Conservation (phyloP, 2,888 invertebrate genomes). For the Protodeltote pygarga region DNA sequence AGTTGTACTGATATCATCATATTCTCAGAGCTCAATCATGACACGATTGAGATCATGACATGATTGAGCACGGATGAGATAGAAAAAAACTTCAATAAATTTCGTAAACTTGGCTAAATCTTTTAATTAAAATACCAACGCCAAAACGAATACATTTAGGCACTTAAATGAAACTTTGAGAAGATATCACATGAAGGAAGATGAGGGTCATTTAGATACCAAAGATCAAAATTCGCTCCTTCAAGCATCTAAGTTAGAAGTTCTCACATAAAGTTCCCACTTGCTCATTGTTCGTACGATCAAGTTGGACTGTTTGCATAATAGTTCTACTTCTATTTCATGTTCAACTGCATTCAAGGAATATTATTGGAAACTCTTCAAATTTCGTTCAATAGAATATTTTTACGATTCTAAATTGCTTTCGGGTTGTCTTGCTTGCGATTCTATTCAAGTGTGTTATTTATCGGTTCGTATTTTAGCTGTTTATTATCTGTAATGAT, state of each 20-base stretch:
- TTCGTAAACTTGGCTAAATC: not conserved
- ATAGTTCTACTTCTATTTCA: slow-evolving; percentile 78
- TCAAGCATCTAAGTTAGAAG: slow-evolving; percentile 55
- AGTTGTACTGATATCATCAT: no score
- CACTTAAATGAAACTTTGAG: slow-evolving; percentile 11
- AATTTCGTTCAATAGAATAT: slow-evolving; percentile 61
- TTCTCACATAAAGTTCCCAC: slow-evolving; percentile 69
- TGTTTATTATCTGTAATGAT: slow-evolving; percentile 22
- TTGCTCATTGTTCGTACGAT: slow-evolving; percentile 66
- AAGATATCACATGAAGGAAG: slow-evolving; percentile 21
- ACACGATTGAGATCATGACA: no score
- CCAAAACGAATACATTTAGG: not conserved
- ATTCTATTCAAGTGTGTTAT: slow-evolving; percentile 29
- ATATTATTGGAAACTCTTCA: slow-evolving; percentile 64
- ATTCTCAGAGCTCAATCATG: no score
- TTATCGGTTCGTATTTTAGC: slow-evolving; percentile 17
- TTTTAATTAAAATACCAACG: not conserved
- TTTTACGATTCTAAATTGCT: slow-evolving; percentile 53
- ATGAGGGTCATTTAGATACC: slow-evolving; percentile 34
- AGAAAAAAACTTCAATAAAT: no score
- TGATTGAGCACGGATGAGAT: no score
- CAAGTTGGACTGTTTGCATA: slow-evolving; percentile 73
- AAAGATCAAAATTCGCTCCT: slow-evolving; percentile 57
- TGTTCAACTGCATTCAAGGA: slow-evolving; percentile 63
- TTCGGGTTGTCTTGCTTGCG: slow-evolving; percentile 31